phyloP scores from a whole-genome alignment of 2,888 invertebrate genomes.

The Drosophila austrosaltans region DNA sequence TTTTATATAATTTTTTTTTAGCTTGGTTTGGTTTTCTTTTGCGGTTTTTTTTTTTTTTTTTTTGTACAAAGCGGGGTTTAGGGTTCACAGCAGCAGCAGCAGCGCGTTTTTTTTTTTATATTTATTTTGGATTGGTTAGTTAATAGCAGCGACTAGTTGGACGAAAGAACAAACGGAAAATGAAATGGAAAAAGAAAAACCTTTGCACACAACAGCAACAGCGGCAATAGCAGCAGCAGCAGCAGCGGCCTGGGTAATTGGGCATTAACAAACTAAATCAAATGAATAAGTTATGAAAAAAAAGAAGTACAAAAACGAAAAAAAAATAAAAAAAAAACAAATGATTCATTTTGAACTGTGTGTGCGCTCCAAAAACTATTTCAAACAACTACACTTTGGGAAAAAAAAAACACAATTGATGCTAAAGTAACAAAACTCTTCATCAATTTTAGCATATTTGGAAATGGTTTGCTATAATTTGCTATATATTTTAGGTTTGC shows the following conservation, averaged over 20 bases:
- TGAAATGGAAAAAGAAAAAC: slow-evolving; percentile 54
- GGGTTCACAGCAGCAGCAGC: slow-evolving; percentile 48
- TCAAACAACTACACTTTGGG: not conserved
- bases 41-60: slow-evolving; percentile 18
- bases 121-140: slow-evolving; percentile 8
- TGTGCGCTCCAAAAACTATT: slow-evolving; percentile 8
- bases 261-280: slow-evolving; percentile 47
- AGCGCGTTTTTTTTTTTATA: slow-evolving; percentile 15
- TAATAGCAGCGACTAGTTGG: slow-evolving; percentile 58
- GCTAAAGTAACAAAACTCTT: not conserved
- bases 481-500: no score
- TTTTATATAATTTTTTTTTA: not conserved
- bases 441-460: no score
- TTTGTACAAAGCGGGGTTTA: slow-evolving; percentile 54
- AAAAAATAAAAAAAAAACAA: not conserved
- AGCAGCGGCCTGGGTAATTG: slow-evolving; percentile 57
- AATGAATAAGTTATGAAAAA: slow-evolving; percentile 30
- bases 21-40: slow-evolving; percentile 20
- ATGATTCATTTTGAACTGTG: not conserved
- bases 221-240: slow-evolving; percentile 56
- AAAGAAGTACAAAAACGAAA: not conserved
- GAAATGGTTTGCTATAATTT: no score
- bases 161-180: slow-evolving; percentile 15
- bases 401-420: not conserved
- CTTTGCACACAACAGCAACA: slow-evolving; percentile 79